phyloP scores from a whole-genome alignment of 2,888 invertebrate genomes.

The Macrophya alboannulata region DNA sequence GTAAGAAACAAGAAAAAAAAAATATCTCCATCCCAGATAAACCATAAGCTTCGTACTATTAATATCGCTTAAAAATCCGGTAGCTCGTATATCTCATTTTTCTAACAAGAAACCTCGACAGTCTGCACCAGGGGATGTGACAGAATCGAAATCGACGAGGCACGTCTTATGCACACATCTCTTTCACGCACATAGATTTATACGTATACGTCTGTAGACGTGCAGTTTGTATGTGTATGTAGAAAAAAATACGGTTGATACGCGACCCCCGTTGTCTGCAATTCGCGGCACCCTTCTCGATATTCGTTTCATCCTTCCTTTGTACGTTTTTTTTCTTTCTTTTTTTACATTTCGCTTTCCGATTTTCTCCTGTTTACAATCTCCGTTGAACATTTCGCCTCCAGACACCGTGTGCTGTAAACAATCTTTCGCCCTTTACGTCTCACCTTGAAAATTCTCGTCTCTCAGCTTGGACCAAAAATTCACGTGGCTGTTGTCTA shows the following conservation, averaged over 20 bases:
- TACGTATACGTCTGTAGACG: neutral
- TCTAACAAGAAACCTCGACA: neutral
- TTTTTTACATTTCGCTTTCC: neutral
- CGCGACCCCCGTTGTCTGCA: conserved; percentile 31
- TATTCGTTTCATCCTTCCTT: conserved; percentile 16
- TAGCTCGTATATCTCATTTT: conserved; percentile 32
- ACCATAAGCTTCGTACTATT: neutral
- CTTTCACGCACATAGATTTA: neutral
- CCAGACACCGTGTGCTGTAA: neutral
- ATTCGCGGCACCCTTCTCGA: conserved; percentile 28
- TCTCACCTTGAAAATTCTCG: neutral
- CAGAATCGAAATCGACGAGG: conserved; percentile 43
- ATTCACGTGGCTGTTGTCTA: neutral
- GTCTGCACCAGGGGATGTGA: conserved; percentile 15
- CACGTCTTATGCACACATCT: neutral
- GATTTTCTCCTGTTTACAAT: conserved; percentile 33
- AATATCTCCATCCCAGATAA: neutral
- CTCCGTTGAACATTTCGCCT: neutral
- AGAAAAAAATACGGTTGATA: too few species aligned
- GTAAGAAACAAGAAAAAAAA: neutral
- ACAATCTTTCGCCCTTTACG: neutral
- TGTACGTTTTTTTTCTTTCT: neutral
- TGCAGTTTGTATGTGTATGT: too few species aligned
- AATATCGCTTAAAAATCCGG: conserved; percentile 37
- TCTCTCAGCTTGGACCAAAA: neutral